Evolutionary conservation across 2,888 invertebrate species (phyloP), one percentile per base, ranked within the genome.

Genomic region (Limnephilus rhombicus): DNA sequence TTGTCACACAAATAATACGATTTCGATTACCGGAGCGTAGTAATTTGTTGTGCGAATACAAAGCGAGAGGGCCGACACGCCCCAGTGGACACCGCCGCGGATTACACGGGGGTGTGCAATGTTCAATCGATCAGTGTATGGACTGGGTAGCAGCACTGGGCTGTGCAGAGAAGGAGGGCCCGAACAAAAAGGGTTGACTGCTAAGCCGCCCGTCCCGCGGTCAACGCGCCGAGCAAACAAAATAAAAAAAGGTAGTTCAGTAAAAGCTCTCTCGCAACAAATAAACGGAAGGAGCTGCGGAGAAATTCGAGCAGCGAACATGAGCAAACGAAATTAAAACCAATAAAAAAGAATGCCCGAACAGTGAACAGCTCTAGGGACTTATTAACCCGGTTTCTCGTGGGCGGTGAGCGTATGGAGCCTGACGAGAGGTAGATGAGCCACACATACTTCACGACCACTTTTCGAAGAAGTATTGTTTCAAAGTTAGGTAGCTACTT

Each of bases 31-130:
- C 89, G 89, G 37, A 87, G 92, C 91, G 91, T 91, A 68, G 81
- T 91, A 91, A 92, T 91, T 91, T 90, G 92, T 90, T 86, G 81
- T 83, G 90, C 91, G 81, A 91, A 91, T 85, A 92, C 90, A 89
- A 89, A 88, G 91, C 88, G 89, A 81, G 37, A 68, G 89, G 83
- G 89, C 41, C 90, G 85, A 81, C 81, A 85, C 87, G 87, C 91
- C 45, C 87, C 87, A 31, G 87, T 41, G 91, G 87, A 80, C 87
- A 81, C 81, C 29, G 29, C 49, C 86, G 68, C 86, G 87, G 81
- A 87, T 91, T 91, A 91, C 85, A 49, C 18, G 83, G 68, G 68
- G 18, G 68, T 68, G 68, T 49, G 49, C 49, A 49, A 4, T 49
- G 49, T 49, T 49, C 49, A 49, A 12, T 45, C 49, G 49, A 13